phyloP scores from a whole-genome alignment of 1,140 invertebrate genomes.

The Cyphomyrmex costatus region DNA sequence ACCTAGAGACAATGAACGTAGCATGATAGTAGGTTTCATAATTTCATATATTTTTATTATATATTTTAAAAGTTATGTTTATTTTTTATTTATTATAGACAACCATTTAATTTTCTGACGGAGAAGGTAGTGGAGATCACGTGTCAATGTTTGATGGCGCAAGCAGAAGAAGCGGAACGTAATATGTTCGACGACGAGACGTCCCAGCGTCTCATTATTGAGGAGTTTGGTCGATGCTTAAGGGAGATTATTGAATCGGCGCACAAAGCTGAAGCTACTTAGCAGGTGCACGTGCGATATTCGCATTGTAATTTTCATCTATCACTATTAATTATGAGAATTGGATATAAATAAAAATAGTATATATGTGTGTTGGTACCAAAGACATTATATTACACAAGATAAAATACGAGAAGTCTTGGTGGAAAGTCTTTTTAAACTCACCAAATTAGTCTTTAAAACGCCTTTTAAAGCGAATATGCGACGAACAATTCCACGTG shows the following conservation, averaged over 20 bases:
- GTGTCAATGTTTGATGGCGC: conserved; percentile 97
- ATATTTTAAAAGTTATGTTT: conserved; percentile 49
- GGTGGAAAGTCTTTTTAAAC: neutral
- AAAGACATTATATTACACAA: conserved; percentile 60
- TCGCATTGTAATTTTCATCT: conserved; percentile 37
- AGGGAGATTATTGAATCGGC: conserved; percentile 95
- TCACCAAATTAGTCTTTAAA: conserved; percentile 26
- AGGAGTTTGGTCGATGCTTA: conserved; percentile 98
- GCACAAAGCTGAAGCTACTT: conserved; percentile 88
- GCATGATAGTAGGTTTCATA: neutral
- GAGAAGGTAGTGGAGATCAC: conserved; percentile 98
- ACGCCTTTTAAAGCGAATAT: neutral
- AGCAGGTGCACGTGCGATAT: conserved; percentile 77
- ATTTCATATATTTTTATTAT: conserved; percentile 42
- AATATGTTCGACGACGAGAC: conserved; percentile 90
- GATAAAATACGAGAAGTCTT: neutral
- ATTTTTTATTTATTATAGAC: conserved; percentile 86
- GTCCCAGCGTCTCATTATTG: conserved; percentile 95
- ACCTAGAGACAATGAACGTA: neutral
- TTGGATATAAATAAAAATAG: conserved; percentile 37
- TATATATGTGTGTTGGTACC: conserved; percentile 67
- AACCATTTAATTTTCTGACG: conserved; percentile 96
- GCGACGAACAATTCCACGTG: neutral
- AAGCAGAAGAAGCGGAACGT: conserved; percentile 94
- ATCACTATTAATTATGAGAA: conserved; percentile 56